Percentiles rank a stretch among this genome's conserved stretches.
phyloP scores from a whole-genome alignment of 2,888 invertebrate genomes.

The Eudasyphora cyanicolor region DNA sequence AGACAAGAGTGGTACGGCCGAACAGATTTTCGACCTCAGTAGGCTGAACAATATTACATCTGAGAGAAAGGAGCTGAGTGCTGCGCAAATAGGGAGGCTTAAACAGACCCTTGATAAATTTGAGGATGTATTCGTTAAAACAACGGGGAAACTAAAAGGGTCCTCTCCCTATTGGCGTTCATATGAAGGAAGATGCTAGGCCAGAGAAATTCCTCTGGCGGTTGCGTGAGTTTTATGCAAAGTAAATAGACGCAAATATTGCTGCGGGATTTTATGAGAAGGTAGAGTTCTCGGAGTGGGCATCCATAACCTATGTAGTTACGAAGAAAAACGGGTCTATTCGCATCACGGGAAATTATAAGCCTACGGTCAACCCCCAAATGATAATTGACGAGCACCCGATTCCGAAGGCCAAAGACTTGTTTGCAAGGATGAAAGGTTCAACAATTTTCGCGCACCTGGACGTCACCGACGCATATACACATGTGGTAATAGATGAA shows the following conservation, averaged over 20 bases:
- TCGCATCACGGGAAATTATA: slow-evolving; percentile 17
- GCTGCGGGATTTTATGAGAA: slow-evolving; percentile 26
- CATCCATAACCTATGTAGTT: slow-evolving; percentile 32
- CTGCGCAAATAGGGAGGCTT: not conserved
- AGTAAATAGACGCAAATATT: slow-evolving; percentile 39
- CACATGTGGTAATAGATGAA: slow-evolving; percentile 28
- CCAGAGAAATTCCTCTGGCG: not conserved
- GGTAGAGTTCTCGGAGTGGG: slow-evolving; percentile 34
- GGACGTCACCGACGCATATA: slow-evolving; percentile 29
- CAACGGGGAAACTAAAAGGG: not conserved
- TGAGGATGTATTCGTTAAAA: not conserved
- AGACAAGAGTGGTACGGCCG: not conserved
- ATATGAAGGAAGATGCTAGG: not conserved
- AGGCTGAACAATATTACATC: not conserved
- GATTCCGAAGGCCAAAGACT: slow-evolving; percentile 23
- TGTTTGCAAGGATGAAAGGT: slow-evolving; percentile 35
- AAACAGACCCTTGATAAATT: not conserved
- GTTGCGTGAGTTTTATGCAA: not conserved
- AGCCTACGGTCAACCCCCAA: not conserved
- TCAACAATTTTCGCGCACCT: slow-evolving; percentile 24
- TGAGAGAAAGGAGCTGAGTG: not conserved
- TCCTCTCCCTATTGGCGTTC: not conserved
- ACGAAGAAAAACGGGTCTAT: slow-evolving; percentile 11
- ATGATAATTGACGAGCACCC: slow-evolving; percentile 11
- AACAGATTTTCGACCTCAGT: not conserved